These are phyloP conservation scores for Parnassius mnemosyne DNA, from an alignment of 2,888 invertebrate genomes.

Conservation along the genomic window DNA sequence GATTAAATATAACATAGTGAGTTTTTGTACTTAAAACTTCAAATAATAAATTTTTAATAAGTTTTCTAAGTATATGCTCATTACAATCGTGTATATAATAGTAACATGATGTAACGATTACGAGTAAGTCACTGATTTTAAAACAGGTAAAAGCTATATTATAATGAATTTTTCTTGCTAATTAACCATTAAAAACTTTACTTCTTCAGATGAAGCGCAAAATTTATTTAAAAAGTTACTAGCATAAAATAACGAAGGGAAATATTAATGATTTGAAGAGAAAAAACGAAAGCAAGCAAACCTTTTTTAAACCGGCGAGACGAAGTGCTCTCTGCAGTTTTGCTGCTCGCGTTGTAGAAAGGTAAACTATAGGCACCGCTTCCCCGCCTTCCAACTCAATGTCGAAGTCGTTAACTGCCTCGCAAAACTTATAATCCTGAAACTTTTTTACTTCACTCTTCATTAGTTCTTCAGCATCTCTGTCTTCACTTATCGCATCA, in stretches of 20 bases:
- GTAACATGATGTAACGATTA: no score
- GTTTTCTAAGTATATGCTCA: no score
- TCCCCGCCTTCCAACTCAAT: conserved; percentile 67
- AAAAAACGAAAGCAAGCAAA: conserved; percentile 37
- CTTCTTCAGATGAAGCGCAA: conserved; percentile 14
- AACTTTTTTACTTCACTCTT: conserved; percentile 65
- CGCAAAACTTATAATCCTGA: conserved; percentile 71
- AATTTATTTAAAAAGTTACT: conserved; percentile 16
- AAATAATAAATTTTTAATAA: no score
- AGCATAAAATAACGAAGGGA: conserved; percentile 14
- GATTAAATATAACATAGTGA: conserved; percentile 2
- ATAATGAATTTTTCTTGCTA: conserved; percentile 17
- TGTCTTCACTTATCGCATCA: conserved; percentile 57
- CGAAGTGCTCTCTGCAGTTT: conserved; percentile 77
- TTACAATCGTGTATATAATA: no score
- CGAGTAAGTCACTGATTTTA: no score
- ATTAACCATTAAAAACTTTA: conserved; percentile 29
- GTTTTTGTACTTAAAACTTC: background rate
- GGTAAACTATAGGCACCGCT: conserved; percentile 70
- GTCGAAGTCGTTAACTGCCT: conserved; percentile 72
- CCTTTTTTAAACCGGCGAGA: conserved; percentile 81
- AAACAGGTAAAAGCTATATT: no score
- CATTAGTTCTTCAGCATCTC: conserved; percentile 60
- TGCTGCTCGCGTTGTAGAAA: conserved; percentile 75
- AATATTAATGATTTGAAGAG: conserved; percentile 21